Evolutionary conservation across 2,113 vertebrate genomes (phyloP).

Genomic region (Sigmodon hispidus): DNA sequence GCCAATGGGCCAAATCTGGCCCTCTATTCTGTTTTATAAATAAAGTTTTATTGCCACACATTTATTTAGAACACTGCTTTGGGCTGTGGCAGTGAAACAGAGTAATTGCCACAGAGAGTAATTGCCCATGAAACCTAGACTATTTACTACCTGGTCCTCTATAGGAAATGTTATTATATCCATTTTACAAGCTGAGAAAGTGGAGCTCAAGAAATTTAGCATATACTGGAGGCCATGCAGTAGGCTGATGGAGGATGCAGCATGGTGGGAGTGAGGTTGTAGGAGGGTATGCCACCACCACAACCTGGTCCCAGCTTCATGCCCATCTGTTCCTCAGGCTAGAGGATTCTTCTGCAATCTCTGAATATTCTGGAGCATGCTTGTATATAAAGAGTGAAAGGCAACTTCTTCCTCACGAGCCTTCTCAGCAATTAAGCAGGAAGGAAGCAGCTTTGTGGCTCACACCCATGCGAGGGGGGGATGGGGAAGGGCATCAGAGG

Average conservation of each 20-base stretch:
- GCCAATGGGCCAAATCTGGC: neutral
- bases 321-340: neutral
- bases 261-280: too few relatives aligned
- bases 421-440: neutral
- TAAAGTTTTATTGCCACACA: slow-evolving; percentile 42
- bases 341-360: neutral
- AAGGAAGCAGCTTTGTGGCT: neutral
- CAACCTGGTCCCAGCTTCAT: neutral
- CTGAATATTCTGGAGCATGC: neutral
- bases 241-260: neutral
- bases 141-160: neutral
- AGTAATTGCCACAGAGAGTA: neutral
- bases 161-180: neutral
- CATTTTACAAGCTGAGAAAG: slow-evolving; percentile 4
- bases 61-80: neutral
- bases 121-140: neutral
- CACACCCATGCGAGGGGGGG: neutral
- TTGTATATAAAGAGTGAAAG: neutral
- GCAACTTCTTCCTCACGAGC: neutral
- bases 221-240: neutral
- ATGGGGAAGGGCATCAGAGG: neutral
- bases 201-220: neutral
- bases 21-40: neutral
- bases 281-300: neutral
- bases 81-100: neutral